These are phyloP conservation scores for Nowickia ferox DNA, from an alignment of 2,888 invertebrate species.

Conservation along the genomic window DNA sequence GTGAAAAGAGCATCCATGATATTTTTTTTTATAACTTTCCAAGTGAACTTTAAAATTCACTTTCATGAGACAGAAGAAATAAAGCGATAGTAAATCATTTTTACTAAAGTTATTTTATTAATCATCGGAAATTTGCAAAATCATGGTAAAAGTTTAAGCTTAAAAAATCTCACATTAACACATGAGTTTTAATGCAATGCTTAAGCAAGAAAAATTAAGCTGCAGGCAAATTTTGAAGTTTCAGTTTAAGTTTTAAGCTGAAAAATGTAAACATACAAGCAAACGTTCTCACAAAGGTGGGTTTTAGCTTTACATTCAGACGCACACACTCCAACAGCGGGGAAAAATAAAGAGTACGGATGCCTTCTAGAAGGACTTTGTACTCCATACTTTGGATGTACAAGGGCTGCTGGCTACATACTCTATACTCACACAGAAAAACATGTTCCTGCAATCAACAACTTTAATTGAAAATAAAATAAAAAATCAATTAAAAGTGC, in stretches of 20 bases:
- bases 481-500: no score
- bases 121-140: conserved; percentile 58
- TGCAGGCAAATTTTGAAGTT: conserved; percentile 14
- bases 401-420: no score
- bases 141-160: conserved; percentile 67
- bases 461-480: no score
- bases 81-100: conserved; percentile 62
- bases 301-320: no score
- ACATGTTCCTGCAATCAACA: no score
- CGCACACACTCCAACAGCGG: no score
- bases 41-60: conserved; percentile 40
- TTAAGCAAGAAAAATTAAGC: conserved; percentile 15
- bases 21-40: not conserved
- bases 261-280: not conserved
- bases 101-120: conserved; percentile 63
- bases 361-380: no score
- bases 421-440: no score
- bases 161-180: conserved; percentile 56
- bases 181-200: conserved; percentile 6
- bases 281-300: not conserved
- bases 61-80: conserved; percentile 44
- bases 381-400: no score
- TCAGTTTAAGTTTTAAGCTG: not conserved
- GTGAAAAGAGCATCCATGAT: not conserved
- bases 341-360: no score